These are phyloP conservation scores for Hippasteria phrygiana DNA, from an alignment of 53 echinoderm and acorn worm species.

Conservation along the genomic window DNA sequence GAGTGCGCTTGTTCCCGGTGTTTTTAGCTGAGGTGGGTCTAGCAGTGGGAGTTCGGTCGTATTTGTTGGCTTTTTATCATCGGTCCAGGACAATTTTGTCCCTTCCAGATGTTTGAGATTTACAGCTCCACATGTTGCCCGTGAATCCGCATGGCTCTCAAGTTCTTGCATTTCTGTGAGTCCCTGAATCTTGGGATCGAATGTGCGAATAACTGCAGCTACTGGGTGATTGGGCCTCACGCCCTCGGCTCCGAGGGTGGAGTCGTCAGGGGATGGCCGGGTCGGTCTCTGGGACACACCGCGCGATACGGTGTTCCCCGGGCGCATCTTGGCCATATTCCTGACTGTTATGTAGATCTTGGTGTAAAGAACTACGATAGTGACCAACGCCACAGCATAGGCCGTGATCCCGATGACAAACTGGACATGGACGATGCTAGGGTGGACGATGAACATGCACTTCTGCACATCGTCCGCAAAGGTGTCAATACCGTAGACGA, in stretches of 20 bases:
- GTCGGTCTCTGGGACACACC: not conserved
- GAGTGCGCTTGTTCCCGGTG: not conserved
- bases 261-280: not conserved
- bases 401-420: not conserved
- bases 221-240: not conserved
- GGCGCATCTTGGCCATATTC: constrained; percentile 13
- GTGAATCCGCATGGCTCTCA: not conserved
- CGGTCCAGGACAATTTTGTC: no score
- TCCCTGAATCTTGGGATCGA: not conserved
- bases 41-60: not conserved
- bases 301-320: constrained; percentile 6
- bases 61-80: no score
- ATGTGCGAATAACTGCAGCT: not conserved
- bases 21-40: not conserved
- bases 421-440: not conserved
- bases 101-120: no score
- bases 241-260: not conserved
- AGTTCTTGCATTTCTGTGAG: not conserved
- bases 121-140: no score
- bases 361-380: not conserved
- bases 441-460: not conserved
- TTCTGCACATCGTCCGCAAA: not conserved
- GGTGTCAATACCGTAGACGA: constrained; percentile 4
- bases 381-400: not conserved
- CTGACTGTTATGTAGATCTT: not conserved